Percentiles rank a stretch among this genome's conserved stretches.
These are phyloP conservation scores for Mormoops blainvillei DNA, from an alignment of 2,113 vertebrate species.

Conservation along the genomic window DNA sequence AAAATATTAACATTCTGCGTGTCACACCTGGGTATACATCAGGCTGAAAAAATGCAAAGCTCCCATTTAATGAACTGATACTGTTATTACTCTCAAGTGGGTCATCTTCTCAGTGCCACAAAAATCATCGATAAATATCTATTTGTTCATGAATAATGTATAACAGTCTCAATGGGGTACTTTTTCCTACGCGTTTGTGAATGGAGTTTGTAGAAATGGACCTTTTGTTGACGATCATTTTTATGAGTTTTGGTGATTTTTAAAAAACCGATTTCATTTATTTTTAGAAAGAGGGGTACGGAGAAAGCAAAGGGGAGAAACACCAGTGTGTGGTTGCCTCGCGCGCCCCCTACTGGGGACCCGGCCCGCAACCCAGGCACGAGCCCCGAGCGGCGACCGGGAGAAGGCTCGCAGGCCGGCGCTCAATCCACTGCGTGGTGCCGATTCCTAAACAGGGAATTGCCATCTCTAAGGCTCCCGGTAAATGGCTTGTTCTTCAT, in stretches of 20 bases:
- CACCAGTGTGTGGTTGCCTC: too few relatives aligned
- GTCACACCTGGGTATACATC: fast-evolving
- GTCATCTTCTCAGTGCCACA: neutral
- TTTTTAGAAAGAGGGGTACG: too few relatives aligned
- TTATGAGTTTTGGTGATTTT: neutral
- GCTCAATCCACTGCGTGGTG: too few relatives aligned
- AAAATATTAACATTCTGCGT: neutral
- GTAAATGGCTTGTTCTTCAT: neutral
- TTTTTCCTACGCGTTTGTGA: neutral
- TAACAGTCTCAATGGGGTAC: neutral
- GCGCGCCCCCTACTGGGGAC: too few relatives aligned
- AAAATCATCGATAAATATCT: neutral
- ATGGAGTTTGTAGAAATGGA: neutral
- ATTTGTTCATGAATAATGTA: neutral
- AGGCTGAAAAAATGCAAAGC: neutral
- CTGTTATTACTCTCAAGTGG: neutral
- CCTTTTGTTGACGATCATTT: neutral
- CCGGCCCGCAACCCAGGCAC: too few relatives aligned
- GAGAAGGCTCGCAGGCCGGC: too few relatives aligned
- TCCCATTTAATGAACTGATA: neutral
- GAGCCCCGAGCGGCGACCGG: too few relatives aligned
- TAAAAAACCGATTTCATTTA: too few relatives aligned
- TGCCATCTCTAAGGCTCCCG: neutral
- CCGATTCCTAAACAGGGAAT: neutral
- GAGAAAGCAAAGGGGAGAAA: too few relatives aligned